Conservation (phyloP, 2,888 invertebrate genomes). For the Vandiemenella viatica region DNA sequence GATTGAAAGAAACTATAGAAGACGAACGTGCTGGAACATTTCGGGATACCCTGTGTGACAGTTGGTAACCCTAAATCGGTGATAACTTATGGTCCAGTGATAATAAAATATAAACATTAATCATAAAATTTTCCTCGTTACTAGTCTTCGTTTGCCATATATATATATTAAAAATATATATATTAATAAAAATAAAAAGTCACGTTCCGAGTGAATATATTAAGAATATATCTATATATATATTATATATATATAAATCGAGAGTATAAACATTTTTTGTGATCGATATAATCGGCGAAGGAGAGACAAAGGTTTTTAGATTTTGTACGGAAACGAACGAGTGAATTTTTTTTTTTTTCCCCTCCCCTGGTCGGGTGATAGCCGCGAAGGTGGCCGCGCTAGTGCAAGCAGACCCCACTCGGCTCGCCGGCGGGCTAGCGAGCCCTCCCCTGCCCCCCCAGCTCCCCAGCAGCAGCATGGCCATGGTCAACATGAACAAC, state of each 20-base stretch:
- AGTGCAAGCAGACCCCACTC: conserved; percentile 5
- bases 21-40: conserved; percentile 5
- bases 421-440: conserved; percentile 12
- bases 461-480: conserved; percentile 33
- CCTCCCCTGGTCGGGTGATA: too few relatives aligned
- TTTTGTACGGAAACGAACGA: too few relatives aligned
- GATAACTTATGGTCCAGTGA: conserved; percentile 19
- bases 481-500: conserved; percentile 94
- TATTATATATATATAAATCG: not conserved
- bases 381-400: not conserved
- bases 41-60: conserved; percentile 5
- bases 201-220: conserved; percentile 14
- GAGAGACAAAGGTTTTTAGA: too few relatives aligned
- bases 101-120: conserved; percentile 15
- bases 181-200: conserved; percentile 9
- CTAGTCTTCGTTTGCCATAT: conserved; percentile 19
- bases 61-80: conserved; percentile 11
- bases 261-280: too few relatives aligned
- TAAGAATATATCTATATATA: not conserved
- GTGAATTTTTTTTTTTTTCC: too few relatives aligned
- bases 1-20: conserved; percentile 6
- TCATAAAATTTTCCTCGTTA: conserved; percentile 17
- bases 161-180: conserved; percentile 14
- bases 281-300: too few relatives aligned
- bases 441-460: conserved; percentile 15